A percentile compares a stretch with the other conserved stretches of the same genome.
These are phyloP conservation scores for Xanthia togata DNA, from an alignment of 2,888 invertebrate species.

Conservation along the genomic window DNA sequence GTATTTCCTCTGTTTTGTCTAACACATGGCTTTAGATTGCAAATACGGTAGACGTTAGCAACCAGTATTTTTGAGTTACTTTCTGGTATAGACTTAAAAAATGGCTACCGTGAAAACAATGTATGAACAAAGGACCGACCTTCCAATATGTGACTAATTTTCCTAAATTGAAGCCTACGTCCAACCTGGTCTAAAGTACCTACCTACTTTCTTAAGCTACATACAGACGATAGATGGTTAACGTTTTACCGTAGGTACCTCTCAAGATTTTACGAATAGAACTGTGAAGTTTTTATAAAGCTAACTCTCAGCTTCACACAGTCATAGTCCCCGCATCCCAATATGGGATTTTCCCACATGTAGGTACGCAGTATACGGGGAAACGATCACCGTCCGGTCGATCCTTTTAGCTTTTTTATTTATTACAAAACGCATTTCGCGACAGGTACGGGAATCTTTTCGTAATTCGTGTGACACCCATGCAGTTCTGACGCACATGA, in stretches of 20 bases:
- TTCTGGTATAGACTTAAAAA: background rate
- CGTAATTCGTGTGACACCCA: background rate
- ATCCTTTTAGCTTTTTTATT: conserved; percentile 18
- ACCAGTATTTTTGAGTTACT: background rate
- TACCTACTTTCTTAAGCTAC: background rate
- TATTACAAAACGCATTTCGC: conserved; percentile 5
- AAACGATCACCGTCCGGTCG: background rate
- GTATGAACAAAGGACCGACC: background rate
- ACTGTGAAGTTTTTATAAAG: background rate
- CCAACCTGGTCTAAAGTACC: background rate
- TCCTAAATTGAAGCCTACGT: conserved; percentile 2
- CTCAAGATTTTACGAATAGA: conserved; percentile 1
- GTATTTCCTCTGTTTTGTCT: conserved; percentile 15
- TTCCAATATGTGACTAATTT: background rate
- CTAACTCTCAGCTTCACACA: conserved; percentile 6
- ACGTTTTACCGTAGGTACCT: background rate
- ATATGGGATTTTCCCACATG: conserved; percentile 22
- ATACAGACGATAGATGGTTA: background rate
- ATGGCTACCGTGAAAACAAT: background rate
- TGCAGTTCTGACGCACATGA: background rate
- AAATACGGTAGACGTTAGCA: conserved; percentile 3
- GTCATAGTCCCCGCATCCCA: conserved; percentile 11
- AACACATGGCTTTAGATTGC: background rate
- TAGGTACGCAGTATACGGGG: conserved; percentile 7
- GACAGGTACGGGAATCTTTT: background rate